phyloP scores from a whole-genome alignment of 2,888 invertebrate species.

The Himalopsyche tibetana region DNA sequence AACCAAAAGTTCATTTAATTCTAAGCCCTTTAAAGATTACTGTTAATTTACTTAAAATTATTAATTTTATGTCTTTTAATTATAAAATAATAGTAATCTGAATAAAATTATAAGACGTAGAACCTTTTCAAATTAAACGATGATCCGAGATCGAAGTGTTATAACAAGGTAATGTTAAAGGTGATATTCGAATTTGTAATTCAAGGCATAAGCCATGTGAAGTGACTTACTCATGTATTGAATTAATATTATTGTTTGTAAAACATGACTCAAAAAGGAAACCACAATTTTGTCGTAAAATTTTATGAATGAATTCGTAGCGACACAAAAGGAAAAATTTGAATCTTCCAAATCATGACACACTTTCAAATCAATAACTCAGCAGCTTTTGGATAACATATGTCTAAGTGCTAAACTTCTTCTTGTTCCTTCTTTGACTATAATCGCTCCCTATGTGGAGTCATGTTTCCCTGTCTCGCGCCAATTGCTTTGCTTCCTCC shows the following conservation, averaged over 20 bases:
- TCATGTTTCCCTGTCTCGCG: no score
- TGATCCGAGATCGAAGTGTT: not conserved
- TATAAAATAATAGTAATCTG: no score
- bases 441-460: no score
- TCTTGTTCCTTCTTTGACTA: no score
- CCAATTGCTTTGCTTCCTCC: no score
- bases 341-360: not conserved
- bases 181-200: not conserved
- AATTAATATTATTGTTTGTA: constrained; percentile 26
- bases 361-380: not conserved
- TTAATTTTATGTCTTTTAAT: no score
- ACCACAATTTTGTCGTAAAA: constrained; percentile 37
- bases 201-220: not conserved
- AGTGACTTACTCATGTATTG: constrained; percentile 3
- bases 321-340: not conserved
- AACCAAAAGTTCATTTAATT: no score
- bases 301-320: constrained; percentile 8
- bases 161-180: not conserved
- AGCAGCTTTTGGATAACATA: no score
- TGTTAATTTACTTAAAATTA: no score
- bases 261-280: constrained; percentile 41
- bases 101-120: not conserved
- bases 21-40: no score
- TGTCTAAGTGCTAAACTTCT: no score
- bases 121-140: constrained; percentile 4